Evolutionary conservation across 1,140 invertebrate species (phyloP).

Genomic region (Triops cancriformis): DNA sequence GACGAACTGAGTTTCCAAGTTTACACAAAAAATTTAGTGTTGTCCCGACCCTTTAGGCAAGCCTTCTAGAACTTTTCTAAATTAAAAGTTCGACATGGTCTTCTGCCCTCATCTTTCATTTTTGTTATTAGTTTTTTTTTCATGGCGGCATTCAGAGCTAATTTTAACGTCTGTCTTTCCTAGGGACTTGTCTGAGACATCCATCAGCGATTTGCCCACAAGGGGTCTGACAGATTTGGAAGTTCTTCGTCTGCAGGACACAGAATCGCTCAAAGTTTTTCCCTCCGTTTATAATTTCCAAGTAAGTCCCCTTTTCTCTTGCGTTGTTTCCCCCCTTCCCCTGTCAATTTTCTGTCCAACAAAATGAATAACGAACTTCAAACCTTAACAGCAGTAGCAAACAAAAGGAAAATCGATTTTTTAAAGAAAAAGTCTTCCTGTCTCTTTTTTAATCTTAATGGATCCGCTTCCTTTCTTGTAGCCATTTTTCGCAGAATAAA

Average conservation of each 20-base stretch:
- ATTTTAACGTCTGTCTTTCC: constrained; percentile 25
- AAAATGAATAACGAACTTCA: background rate
- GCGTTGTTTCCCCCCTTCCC: background rate
- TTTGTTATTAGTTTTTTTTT: background rate
- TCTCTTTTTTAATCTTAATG: too few species aligned
- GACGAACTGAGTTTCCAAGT: too few species aligned
- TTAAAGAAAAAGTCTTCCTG: too few species aligned
- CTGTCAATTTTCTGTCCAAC: background rate
- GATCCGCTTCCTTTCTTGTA: too few species aligned
- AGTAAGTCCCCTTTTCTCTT: constrained; percentile 41
- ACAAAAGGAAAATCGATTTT: background rate
- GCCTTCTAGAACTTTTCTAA: too few species aligned
- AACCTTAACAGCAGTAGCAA: background rate
- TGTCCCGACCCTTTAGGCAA: too few species aligned
- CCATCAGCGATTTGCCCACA: constrained; percentile 60
- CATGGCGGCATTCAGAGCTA: background rate
- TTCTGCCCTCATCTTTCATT: background rate
- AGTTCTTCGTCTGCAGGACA: constrained; percentile 58
- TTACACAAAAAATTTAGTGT: too few species aligned
- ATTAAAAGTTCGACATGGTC: too few species aligned
- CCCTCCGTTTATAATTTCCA: constrained; percentile 72
- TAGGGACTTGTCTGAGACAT: constrained; percentile 65
- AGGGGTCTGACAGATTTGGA: constrained; percentile 61
- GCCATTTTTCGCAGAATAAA: too few species aligned
- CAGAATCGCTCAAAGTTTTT: constrained; percentile 62